A percentile compares a stretch with the other conserved stretches of the same genome.
These are phyloP conservation scores for Urocolius indicus DNA, from an alignment of 2,113 vertebrate genomes.

Conservation along the genomic window DNA sequence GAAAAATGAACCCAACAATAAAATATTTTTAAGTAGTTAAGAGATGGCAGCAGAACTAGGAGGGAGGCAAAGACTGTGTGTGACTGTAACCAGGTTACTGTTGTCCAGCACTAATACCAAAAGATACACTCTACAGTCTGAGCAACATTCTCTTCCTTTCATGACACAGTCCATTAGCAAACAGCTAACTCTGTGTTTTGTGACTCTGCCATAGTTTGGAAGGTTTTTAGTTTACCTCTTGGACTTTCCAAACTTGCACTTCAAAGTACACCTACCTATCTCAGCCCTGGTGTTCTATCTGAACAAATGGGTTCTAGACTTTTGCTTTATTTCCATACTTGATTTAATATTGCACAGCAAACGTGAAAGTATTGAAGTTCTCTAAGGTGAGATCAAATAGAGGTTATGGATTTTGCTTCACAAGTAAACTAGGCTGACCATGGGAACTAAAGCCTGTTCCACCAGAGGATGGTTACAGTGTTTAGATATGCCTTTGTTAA, in stretches of 20 bases:
- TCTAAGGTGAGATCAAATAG: neutral
- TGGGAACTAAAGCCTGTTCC: neutral
- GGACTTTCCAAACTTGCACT: neutral
- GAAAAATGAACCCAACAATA: neutral
- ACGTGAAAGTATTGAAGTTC: neutral
- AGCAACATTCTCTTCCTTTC: neutral
- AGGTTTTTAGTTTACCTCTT: neutral
- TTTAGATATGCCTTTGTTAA: neutral
- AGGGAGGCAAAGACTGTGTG: neutral
- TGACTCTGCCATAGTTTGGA: neutral
- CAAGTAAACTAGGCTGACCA: neutral
- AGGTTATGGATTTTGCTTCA: neutral
- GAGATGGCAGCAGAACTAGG: neutral
- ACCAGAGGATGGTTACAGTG: neutral
- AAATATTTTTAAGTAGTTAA: neutral
- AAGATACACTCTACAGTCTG: neutral
- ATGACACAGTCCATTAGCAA: neutral
- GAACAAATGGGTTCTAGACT: neutral
- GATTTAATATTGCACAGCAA: neutral
- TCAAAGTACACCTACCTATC: neutral
- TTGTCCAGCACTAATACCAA: neutral
- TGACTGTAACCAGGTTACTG: neutral
- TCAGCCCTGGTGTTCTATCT: neutral
- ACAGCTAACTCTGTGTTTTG: neutral
- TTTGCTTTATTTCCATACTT: neutral